Base-by-base conservation (phyloP, 2,888 invertebrate genomes). In the Latheticus oryzae region DNA sequence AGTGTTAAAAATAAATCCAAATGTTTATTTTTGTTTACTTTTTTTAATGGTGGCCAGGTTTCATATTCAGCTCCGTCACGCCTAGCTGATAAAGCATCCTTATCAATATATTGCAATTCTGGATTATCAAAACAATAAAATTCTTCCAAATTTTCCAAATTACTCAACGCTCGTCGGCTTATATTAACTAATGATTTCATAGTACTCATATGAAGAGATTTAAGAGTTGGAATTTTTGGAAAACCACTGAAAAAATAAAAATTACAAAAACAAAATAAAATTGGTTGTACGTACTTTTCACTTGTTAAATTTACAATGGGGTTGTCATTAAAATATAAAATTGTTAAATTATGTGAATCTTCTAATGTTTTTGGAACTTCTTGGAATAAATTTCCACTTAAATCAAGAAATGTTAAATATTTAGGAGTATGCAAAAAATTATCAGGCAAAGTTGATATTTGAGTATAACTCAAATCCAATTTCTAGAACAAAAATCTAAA, bases 381-480 rank as follows among this genome's bases (percentile, higher is more conserved):
- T 0, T 74, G 73, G 8, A 91, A 83, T 15, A 81, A 71, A 16
- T 72, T 70, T 62, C 86, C 85, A 15, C 85, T 85, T 35, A 92
- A 73, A 72, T 90, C 85, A 61, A 95, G 74, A 1, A 79, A 82
- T 60, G 84, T 83, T 47, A 94, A 74, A 62, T 83, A 81, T 1
- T 83, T 82, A 0, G 89, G 87, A 0, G 87, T 84, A 73, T 90
- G 88, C 1, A 93, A 80, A 64, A 90, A 81, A 60, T 83, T 80
- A 7, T 85, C 83, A 0, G 90, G 88, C 12, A 93, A 75, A 1
- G 80, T 79, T 0, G 77, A 74, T 0, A 93, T 72, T 45, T 83
- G 80, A 62, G 90, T 89, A 42, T 86, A 84, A 0, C 89, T 86
- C 73, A 93, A 76, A 67, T 90, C 86, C 9, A 93, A 78, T 2